phyloP scores from a whole-genome alignment of 2,797 vertebrate species.

The Gymnodraco acuticeps region DNA sequence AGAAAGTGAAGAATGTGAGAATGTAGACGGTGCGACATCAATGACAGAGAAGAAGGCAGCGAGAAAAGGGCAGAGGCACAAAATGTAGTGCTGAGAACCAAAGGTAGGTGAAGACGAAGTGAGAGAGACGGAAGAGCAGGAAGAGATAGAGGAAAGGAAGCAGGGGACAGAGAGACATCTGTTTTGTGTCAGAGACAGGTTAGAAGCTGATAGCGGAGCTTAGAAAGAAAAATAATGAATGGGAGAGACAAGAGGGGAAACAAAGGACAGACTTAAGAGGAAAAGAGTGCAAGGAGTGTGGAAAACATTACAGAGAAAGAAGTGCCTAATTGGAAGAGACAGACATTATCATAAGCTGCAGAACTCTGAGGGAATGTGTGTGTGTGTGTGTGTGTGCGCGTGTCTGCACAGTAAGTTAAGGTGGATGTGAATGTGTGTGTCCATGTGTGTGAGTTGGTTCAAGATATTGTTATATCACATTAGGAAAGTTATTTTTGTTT shows the following conservation, averaged over 20 bases:
- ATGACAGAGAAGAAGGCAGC: conserved; percentile 11
- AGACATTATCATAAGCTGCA: conserved; percentile 65
- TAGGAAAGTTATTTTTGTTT: conserved; percentile 55
- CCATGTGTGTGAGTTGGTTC: conserved; percentile 14
- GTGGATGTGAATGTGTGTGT: conserved; percentile 7
- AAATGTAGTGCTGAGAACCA: conserved; percentile 27
- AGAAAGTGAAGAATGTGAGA: conserved; percentile 10
- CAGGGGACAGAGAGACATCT: conserved; percentile 73
- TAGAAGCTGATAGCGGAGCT: conserved; percentile 71
- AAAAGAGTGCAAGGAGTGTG: conserved; percentile 44
- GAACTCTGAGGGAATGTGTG: conserved; percentile 37
- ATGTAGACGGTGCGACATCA: not conserved
- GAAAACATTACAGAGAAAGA: conserved; percentile 71
- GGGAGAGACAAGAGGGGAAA: conserved; percentile 37
- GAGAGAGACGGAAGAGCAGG: conserved; percentile 54
- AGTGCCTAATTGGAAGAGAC: conserved; percentile 70
- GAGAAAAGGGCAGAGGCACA: conserved; percentile 22
- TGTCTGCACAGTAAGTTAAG: conserved; percentile 9
- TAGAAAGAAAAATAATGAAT: conserved; percentile 42
- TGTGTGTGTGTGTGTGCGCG: not conserved
- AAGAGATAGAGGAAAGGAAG: conserved; percentile 66
- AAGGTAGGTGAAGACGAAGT: conserved; percentile 53
- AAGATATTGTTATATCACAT: conserved; percentile 56
- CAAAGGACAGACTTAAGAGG: conserved; percentile 35
- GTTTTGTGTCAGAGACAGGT: conserved; percentile 77